Conservation (phyloP, 2,797 vertebrate genomes). For the Tokudaia muenninki region DNA sequence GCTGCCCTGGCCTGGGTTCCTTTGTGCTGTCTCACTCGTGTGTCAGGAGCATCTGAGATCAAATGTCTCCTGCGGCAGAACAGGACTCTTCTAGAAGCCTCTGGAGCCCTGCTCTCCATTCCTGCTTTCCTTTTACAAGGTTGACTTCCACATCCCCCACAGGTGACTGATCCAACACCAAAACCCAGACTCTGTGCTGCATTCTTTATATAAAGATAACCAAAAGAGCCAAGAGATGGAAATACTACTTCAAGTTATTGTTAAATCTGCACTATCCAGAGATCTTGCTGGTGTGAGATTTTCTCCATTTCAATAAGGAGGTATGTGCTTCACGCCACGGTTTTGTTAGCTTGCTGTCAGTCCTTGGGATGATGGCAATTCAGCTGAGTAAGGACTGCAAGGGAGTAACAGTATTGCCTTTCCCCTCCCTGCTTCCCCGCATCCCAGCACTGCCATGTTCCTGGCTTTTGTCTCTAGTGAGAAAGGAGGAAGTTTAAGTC, state of each 20-base stretch:
- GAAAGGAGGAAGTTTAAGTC: background rate
- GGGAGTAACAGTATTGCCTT: background rate
- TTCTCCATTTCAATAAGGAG: slow-evolving; percentile 43
- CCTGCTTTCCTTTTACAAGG: background rate
- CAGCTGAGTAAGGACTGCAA: slow-evolving; percentile 12
- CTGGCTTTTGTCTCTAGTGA: slow-evolving; percentile 9
- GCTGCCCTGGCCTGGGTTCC: background rate
- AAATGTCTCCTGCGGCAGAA: background rate
- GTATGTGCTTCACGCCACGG: background rate
- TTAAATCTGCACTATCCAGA: slow-evolving; percentile 27
- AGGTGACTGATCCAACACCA: background rate
- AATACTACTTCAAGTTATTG: slow-evolving; percentile 24
- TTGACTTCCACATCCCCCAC: background rate
- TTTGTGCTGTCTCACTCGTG: background rate
- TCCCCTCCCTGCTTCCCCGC: background rate
- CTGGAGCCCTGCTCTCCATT: background rate
- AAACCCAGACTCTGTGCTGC: slow-evolving; percentile 11
- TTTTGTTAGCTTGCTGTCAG: slow-evolving; percentile 7
- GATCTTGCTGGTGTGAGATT: background rate
- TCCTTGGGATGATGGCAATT: background rate
- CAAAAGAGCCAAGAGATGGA: background rate
- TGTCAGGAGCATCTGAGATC: background rate
- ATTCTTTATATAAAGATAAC: slow-evolving; percentile 29
- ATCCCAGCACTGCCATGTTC: background rate
- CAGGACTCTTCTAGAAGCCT: background rate